A percentile compares a stretch with the other conserved stretches of the same genome.
Evolutionary conservation across 1,140 invertebrate genomes (phyloP).

Genomic region (Antheraea pernyi): DNA sequence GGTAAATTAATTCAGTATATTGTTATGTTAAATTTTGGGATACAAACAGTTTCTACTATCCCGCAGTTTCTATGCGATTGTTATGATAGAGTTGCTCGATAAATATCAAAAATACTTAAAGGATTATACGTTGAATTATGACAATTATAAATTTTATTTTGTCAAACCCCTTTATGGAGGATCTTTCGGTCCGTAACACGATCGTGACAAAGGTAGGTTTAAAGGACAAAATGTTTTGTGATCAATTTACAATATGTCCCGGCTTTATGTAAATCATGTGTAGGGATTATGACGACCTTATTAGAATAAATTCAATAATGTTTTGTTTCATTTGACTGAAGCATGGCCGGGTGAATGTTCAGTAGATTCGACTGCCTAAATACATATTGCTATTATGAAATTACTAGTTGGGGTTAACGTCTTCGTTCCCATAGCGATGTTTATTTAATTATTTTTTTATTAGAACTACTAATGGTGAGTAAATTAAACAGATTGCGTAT

Average conservation of each 20-base stretch:
- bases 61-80: constrained; percentile 10
- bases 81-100: constrained; percentile 14
- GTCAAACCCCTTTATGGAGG: constrained; percentile 28
- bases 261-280: neutral
- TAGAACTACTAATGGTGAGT: no score
- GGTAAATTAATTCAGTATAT: constrained; percentile 49
- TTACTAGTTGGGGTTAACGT: no score
- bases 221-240: constrained; percentile 22
- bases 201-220: constrained; percentile 34
- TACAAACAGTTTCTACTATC: constrained; percentile 30
- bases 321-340: neutral
- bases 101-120: constrained; percentile 4
- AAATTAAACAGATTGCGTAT: no score
- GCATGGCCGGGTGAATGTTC: neutral
- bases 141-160: constrained; percentile 33
- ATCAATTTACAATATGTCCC: constrained; percentile 3
- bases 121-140: constrained; percentile 32
- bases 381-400: no score
- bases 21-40: constrained; percentile 53
- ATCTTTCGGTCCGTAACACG: constrained; percentile 22
- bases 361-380: neutral
- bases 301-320: neutral
- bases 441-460: no score
- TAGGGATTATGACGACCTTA: neutral
- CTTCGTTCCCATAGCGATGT: no score